Evolutionary conservation across 2,797 vertebrate genomes (phyloP), one percentile per base, ranked within the genome.

Genomic region (Rousettus madagascariensis): DNA sequence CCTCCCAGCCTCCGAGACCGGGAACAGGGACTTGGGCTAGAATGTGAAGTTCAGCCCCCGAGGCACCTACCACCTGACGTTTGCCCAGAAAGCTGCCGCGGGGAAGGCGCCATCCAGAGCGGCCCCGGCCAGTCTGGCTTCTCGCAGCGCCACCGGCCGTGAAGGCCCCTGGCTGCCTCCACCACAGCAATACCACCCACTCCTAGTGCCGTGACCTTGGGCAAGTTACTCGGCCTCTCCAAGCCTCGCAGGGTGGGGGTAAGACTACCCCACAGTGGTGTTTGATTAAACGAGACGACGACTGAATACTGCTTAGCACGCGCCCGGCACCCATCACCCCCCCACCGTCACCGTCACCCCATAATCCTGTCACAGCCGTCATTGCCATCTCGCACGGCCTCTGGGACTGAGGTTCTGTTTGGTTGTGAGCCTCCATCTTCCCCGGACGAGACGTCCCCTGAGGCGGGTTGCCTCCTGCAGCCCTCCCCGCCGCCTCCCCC

Each of bases 121-220:
- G 17, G 19, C 24, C 80, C 41, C 10, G 3, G 63, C 41, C 8
- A 2, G 7, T 46, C 74, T 43, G 17, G 59, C 5, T 71, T 26
- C 59, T 49, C 46, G 0, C 1, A 19, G 38, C 22, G 53, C 72
- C 41, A 1, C 66, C 53, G 53, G 63, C 38, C 55, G 19, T 16
- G 59, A 33, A 82, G 57, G 24, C 6, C 71, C 12, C 71, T 38
- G 30, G 51, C 46, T 51, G 6, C 28, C 51, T 75, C 82, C 11
- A 9, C 41, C 61, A 63, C 79, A 24, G 1, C 7, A 83, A 57
- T 30, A n/a, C 41, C 36, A 15, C 16, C 41, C 26, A 7, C 15
- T 65, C 59, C 92, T n/a, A 36, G 57, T 77, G 79, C 28, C 59
- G 84, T 96, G 94, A 97, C 84, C 89, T 94, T 96, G 96, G 91